These are phyloP conservation scores for Resseliella maxima DNA, from an alignment of 2,888 invertebrate genomes.

Conservation along the genomic window DNA sequence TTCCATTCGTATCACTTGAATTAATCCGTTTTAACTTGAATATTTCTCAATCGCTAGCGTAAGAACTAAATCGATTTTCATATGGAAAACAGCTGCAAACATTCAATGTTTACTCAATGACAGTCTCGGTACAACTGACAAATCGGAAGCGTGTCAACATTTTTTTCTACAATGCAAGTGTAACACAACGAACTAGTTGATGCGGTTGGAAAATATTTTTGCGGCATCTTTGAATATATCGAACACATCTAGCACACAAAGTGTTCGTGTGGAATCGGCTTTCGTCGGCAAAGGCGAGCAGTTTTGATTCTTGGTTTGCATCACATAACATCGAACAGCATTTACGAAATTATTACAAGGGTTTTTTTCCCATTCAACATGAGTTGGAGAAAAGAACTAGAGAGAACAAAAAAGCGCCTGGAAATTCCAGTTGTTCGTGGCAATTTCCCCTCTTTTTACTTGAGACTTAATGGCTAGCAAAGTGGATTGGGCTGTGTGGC, in stretches of 20 bases:
- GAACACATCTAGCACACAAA: neutral
- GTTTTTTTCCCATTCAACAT: neutral
- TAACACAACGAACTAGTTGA: neutral
- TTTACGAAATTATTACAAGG: neutral
- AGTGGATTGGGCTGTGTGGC: too few species aligned
- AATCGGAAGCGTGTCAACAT: neutral
- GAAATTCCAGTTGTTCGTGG: neutral
- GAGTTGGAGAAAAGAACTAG: neutral
- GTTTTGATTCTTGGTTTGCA: neutral
- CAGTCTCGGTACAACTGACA: constrained; percentile 26
- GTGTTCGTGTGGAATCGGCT: constrained; percentile 2
- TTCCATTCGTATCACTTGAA: neutral
- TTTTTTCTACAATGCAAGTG: neutral
- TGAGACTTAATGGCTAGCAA: too few species aligned
- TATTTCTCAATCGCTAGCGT: neutral
- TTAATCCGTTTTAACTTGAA: neutral
- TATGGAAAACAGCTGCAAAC: neutral
- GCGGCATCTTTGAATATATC: neutral
- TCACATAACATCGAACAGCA: neutral
- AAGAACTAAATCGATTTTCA: neutral
- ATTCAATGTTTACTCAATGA: constrained; percentile 14
- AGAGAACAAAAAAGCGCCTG: neutral
- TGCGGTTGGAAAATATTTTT: constrained; percentile 44
- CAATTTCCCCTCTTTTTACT: neutral
- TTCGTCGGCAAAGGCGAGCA: neutral